phyloP scores from a whole-genome alignment of 2,797 vertebrate species.

The Leptatherina wallacei region DNA sequence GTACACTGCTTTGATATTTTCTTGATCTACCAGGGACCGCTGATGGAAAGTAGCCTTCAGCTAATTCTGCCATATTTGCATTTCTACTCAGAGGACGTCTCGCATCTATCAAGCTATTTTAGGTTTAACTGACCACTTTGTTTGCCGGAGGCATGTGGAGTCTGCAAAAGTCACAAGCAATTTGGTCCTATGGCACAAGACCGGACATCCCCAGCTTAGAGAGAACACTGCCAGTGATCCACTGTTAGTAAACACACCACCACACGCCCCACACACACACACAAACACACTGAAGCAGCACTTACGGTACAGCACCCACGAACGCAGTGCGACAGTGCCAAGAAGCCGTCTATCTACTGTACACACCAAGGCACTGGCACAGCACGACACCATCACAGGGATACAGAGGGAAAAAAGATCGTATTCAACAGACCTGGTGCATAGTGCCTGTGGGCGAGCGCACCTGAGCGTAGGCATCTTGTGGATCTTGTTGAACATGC shows the following conservation, averaged over 20 bases:
- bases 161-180: background rate
- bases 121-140: background rate
- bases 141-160: background rate
- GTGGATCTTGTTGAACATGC: constrained; percentile 99
- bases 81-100: no score
- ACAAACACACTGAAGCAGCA: constrained; percentile 49
- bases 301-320: constrained; percentile 68
- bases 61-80: no score
- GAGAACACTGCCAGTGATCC: constrained; percentile 31
- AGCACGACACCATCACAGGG: constrained; percentile 44
- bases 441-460: constrained; percentile 85
- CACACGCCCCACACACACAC: constrained; percentile 23
- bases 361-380: constrained; percentile 68
- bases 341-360: constrained; percentile 73
- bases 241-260: constrained; percentile 17
- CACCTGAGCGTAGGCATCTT: constrained; percentile 99
- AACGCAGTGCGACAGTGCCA: constrained; percentile 69
- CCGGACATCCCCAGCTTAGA: constrained; percentile 31
- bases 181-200: constrained; percentile 4
- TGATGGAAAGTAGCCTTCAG: no score
- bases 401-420: constrained; percentile 57
- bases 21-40: no score
- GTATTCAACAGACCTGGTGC: constrained; percentile 83
- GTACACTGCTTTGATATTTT: no score
- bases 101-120: background rate